Percentiles rank a stretch among this genome's conserved stretches.
Evolutionary conservation across 2,797 vertebrate genomes (phyloP).

Genomic region (Harpagifer antarcticus): DNA sequence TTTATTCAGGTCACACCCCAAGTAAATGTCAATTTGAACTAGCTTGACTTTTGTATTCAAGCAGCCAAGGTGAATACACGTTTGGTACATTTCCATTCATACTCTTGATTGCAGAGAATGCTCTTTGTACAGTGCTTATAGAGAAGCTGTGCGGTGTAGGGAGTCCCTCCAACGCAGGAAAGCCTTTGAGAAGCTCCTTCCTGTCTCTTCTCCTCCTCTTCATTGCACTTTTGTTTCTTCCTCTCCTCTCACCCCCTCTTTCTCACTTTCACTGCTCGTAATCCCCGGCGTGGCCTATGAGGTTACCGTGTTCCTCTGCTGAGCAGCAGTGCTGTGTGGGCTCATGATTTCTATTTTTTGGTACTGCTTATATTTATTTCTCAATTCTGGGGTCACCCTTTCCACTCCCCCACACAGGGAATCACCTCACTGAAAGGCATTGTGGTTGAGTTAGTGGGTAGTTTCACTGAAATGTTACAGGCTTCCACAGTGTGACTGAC

Average conservation of each 20-base stretch:
- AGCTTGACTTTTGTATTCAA: constrained; percentile 30
- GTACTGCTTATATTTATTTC: constrained; percentile 58
- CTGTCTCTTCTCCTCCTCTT: constrained; percentile 78
- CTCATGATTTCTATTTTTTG: constrained; percentile 45
- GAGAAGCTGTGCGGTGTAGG: constrained; percentile 65
- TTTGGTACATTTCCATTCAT: constrained; percentile 71
- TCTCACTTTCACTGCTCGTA: constrained; percentile 83
- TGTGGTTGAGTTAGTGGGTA: constrained; percentile 58
- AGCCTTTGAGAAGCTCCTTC: constrained; percentile 85
- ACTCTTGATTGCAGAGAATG: constrained; percentile 67
- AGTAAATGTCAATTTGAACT: constrained; percentile 22
- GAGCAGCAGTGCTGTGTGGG: constrained; percentile 69
- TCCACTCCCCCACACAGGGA: constrained; percentile 79
- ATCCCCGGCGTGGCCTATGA: constrained; percentile 65
- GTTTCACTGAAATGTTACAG: constrained; percentile 44
- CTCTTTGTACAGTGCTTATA: constrained; percentile 59
- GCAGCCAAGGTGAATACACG: constrained; percentile 25
- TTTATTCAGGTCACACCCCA: background rate
- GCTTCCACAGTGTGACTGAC: constrained; percentile 44
- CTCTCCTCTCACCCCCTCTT: constrained; percentile 80
- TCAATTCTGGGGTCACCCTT: constrained; percentile 83
- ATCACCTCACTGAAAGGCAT: constrained; percentile 72
- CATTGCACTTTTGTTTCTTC: constrained; percentile 83
- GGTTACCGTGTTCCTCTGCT: constrained; percentile 70
- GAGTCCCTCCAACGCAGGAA: constrained; percentile 85